phyloP scores from a whole-genome alignment of 2,888 invertebrate species.

The Scaptodrosophila latifasciaeformis region DNA sequence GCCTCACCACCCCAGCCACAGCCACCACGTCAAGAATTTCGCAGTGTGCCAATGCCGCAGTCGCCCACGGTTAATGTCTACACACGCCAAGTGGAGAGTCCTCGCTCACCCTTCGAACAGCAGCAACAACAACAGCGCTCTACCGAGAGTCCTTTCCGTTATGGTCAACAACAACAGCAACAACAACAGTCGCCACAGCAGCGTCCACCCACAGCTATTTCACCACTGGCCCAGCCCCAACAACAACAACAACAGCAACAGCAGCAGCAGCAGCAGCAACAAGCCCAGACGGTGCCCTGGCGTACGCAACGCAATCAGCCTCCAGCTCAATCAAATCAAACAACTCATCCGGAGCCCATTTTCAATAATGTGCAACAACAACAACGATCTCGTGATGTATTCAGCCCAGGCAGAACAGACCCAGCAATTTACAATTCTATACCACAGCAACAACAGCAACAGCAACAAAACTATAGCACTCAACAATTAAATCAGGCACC shows the following conservation, averaged over 20 bases:
- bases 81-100: slow-evolving; percentile 66
- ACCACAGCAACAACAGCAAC: slow-evolving; percentile 60
- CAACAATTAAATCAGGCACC: slow-evolving; percentile 58
- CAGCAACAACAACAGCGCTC: slow-evolving; percentile 38
- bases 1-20: slow-evolving; percentile 52
- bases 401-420: slow-evolving; percentile 52
- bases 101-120: slow-evolving; percentile 52
- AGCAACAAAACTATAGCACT: slow-evolving; percentile 51
- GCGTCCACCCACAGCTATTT: slow-evolving; percentile 41
- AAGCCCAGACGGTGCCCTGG: slow-evolving; percentile 64
- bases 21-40: slow-evolving; percentile 57
- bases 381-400: slow-evolving; percentile 65
- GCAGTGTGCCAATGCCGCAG: slow-evolving; percentile 69
- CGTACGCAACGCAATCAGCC: slow-evolving; percentile 67
- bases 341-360: slow-evolving; percentile 62
- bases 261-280: slow-evolving; percentile 46
- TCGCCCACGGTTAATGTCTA: slow-evolving; percentile 63
- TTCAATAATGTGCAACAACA: slow-evolving; percentile 67
- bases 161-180: slow-evolving; percentile 42
- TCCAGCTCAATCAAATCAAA: slow-evolving; percentile 40
- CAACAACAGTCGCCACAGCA: slow-evolving; percentile 33
- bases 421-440: slow-evolving; percentile 58
- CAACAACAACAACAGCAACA: slow-evolving; percentile 49
- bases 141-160: slow-evolving; percentile 46
- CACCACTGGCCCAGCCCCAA: slow-evolving; percentile 49